These are phyloP conservation scores for Leucophenga varia DNA, from an alignment of 1,140 invertebrate species.

Conservation along the genomic window DNA sequence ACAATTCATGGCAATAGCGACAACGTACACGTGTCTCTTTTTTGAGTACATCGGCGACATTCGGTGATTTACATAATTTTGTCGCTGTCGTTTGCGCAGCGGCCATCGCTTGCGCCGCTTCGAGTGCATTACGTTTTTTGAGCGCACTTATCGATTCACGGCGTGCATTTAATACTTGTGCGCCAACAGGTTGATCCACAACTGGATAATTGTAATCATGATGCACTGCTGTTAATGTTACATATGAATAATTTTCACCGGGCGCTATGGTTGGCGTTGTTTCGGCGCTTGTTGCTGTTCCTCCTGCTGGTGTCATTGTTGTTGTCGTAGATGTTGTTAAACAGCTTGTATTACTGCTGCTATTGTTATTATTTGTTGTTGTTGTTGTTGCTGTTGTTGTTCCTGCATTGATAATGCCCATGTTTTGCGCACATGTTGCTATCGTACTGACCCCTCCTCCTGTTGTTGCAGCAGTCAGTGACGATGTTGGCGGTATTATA, in stretches of 20 bases:
- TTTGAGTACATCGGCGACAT: conserved; percentile 42
- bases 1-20: conserved; percentile 71
- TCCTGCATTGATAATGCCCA: background rate
- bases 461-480: conserved; percentile 1
- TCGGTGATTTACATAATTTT: conserved; percentile 38
- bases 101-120: conserved; percentile 40
- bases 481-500: conserved; percentile 13
- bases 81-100: conserved; percentile 33
- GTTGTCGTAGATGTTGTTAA: conserved; percentile 17
- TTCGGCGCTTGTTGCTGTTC: conserved; percentile 23
- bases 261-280: conserved; percentile 34
- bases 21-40: conserved; percentile 48
- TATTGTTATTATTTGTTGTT: background rate
- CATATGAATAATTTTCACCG: conserved; percentile 78
- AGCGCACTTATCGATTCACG: conserved; percentile 63
- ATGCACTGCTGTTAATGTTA: conserved; percentile 73
- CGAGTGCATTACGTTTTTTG: conserved; percentile 61
- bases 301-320: conserved; percentile 11
- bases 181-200: conserved; percentile 65
- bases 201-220: conserved; percentile 84
- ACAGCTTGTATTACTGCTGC: background rate
- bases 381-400: background rate
- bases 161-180: conserved; percentile 55
- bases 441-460: background rate
- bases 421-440: too few relatives aligned